Base-by-base conservation (phyloP, 2,888 invertebrate species). In the Gisinianus flammeolus region DNA sequence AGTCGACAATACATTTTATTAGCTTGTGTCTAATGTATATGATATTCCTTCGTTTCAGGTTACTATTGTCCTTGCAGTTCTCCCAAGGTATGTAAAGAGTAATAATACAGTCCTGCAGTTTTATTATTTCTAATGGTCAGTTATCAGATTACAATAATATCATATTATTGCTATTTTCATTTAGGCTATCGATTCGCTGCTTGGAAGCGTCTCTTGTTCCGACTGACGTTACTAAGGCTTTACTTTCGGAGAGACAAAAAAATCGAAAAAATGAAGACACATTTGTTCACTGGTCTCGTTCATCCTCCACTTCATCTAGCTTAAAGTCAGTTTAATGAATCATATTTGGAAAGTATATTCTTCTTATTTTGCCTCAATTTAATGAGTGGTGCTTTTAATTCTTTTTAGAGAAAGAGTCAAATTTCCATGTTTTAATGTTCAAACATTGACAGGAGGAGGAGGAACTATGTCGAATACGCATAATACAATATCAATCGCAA, bases 31-130 rank as follows among this genome's bases (percentile, higher is more conserved):
- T 44, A 10, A 44, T 44, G 44, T 44, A 16, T 44, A 44, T 44
- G 44, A 10, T n/a, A n/a, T n/a, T n/a, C n/a, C n/a, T 44, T 44
- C 16, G 44, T 44, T 10, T 54, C 4, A 28, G 22, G 87, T 97
- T 79, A 91, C 93, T 71, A 91, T 93, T 30, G 92, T 94, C 44
- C 88, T 93, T 67, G 93, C 96, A 74, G 88, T 95, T 73, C 88
- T 94, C 81, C 96, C 96, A 64, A 92, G 95, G 95, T 95, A 88
- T 35, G 19, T 31, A 33, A 67, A 67, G 2, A 66, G 26, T 24
- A 26, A 28, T 66, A 66, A n/a, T 66, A 24, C 66, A 10, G 26
- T 30, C 24, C 28, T 66, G 24, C 26, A 66, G 8, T 28, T 66
- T 66, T 19, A 5, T 67, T 28, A 19, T 67, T 62, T 19, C 19